phyloP scores from a whole-genome alignment of 2,113 vertebrate genomes.

The Rhinoderma darwinii region DNA sequence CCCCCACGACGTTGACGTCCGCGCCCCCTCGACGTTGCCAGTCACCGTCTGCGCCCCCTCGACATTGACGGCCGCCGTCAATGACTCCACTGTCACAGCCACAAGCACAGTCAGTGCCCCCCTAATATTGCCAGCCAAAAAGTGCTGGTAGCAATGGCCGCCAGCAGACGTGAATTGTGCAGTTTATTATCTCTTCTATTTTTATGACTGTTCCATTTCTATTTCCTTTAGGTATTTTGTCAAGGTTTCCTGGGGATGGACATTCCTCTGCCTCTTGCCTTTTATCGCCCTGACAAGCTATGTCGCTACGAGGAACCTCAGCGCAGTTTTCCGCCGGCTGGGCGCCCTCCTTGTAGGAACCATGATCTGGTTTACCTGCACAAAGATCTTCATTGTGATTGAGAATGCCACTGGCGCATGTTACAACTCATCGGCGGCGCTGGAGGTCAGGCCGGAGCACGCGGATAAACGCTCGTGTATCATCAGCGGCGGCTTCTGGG shows the following conservation, averaged over 20 bases:
- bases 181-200: too few relatives aligned
- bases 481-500: slow-evolving; percentile 78
- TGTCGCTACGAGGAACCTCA: slow-evolving; percentile 65
- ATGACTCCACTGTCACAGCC: too few relatives aligned
- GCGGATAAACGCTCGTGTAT: slow-evolving; percentile 78
- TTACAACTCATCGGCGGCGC: slow-evolving; percentile 60
- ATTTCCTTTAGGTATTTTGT: slow-evolving; percentile 87
- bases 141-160: too few relatives aligned
- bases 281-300: slow-evolving; percentile 86
- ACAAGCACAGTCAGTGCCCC: neutral
- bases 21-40: too few relatives aligned
- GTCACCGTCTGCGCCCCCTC: too few relatives aligned
- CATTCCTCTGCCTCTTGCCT: slow-evolving; percentile 86
- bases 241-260: slow-evolving; percentile 96
- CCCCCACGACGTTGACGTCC: too few relatives aligned
- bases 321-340: slow-evolving; percentile 75
- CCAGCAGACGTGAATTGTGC: too few relatives aligned
- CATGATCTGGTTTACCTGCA: slow-evolving; percentile 84
- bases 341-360: slow-evolving; percentile 83
- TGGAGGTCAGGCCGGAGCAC: slow-evolving; percentile 60
- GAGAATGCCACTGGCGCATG: slow-evolving; percentile 86
- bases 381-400: slow-evolving; percentile 78
- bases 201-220: too few relatives aligned
- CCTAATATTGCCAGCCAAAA: neutral
- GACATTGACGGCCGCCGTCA: too few relatives aligned